phyloP scores from a whole-genome alignment of 2,888 invertebrate species.

The Zygogramma bicolorata region DNA sequence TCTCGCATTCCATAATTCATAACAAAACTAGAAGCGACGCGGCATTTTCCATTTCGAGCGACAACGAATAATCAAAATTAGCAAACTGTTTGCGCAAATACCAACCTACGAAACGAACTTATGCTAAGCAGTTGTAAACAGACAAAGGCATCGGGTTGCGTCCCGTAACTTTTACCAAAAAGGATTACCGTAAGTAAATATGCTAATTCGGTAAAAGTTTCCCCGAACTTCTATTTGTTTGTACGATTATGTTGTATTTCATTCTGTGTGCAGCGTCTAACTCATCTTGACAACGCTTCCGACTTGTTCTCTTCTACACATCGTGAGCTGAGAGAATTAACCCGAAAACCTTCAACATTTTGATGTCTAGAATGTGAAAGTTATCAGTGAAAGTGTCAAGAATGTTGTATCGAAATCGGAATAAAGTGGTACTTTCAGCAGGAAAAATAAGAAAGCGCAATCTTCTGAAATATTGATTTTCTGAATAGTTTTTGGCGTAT shows the following conservation, averaged over 20 bases:
- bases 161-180: conserved; percentile 43
- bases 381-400: too few relatives aligned
- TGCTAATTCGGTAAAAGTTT: conserved; percentile 55
- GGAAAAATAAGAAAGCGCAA: too few relatives aligned
- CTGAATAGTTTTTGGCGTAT: too few relatives aligned
- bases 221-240: conserved; percentile 51
- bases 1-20: background rate
- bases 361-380: too few relatives aligned
- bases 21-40: background rate
- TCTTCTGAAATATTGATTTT: too few relatives aligned
- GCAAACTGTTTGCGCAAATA: conserved; percentile 47
- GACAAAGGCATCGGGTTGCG: conserved; percentile 33
- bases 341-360: too few relatives aligned
- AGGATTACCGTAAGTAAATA: conserved; percentile 55
- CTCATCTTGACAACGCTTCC: conserved; percentile 19
- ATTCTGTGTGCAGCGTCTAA: conserved; percentile 29
- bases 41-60: conserved; percentile 43
- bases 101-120: conserved; percentile 45
- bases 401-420: too few relatives aligned
- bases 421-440: too few relatives aligned
- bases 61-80: conserved; percentile 45
- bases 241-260: conserved; percentile 52
- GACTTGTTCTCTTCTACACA: background rate
- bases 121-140: conserved; percentile 48
- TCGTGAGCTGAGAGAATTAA: too few relatives aligned